Conservation (phyloP, 1,140 invertebrate species). For the Drosophila littoralis region DNA sequence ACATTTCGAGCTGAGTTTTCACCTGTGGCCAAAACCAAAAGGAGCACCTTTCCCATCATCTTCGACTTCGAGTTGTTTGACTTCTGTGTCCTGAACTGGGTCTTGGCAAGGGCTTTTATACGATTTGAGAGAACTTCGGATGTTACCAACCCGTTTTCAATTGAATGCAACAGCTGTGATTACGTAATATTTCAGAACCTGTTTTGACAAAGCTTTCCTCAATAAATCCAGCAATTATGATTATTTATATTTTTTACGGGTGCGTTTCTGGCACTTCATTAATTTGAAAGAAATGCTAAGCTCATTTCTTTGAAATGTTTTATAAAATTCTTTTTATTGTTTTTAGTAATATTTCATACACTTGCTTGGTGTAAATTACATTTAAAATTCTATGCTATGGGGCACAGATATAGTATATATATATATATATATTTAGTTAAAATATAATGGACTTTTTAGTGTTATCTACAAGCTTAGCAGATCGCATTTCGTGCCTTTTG, state of each 20-base stretch:
- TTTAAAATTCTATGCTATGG: conserved; percentile 54
- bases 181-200: conserved; percentile 38
- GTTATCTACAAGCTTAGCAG: conserved; percentile 52
- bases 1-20: not conserved
- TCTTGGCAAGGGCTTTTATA: conserved; percentile 53
- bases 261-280: conserved; percentile 43
- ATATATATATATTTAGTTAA: conserved; percentile 24
- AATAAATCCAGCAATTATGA: conserved; percentile 58
- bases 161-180: conserved; percentile 33
- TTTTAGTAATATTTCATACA: conserved; percentile 61
- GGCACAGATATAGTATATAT: conserved; percentile 18
- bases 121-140: not conserved
- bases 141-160: conserved; percentile 28
- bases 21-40: conserved; percentile 70
- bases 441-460: conserved; percentile 60
- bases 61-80: conserved; percentile 28
- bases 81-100: conserved; percentile 60
- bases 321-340: conserved; percentile 68
- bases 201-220: conserved; percentile 57
- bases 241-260: conserved; percentile 51
- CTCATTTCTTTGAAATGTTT: conserved; percentile 38
- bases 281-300: conserved; percentile 13
- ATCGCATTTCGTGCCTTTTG: conserved; percentile 12
- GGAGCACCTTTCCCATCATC: conserved; percentile 55
- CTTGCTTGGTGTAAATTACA: conserved; percentile 68